Percentiles rank a stretch among this genome's conserved stretches.
phyloP scores from a whole-genome alignment of 2,888 invertebrate species.

The Copidosoma aretas region DNA sequence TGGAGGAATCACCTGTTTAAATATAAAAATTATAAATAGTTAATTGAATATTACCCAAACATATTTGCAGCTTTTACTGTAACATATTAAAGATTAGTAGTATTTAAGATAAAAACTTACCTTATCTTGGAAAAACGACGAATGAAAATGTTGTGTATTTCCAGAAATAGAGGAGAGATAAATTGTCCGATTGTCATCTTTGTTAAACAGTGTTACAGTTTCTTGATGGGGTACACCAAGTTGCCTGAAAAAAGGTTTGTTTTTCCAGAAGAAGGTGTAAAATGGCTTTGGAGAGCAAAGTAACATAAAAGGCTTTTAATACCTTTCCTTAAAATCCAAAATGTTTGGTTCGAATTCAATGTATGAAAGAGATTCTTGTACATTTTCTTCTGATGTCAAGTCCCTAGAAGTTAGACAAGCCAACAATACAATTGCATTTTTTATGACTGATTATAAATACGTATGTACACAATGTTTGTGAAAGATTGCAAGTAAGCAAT shows the following conservation, averaged over 20 bases:
- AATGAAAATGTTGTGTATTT: slow-evolving; percentile 93
- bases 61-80: not conserved
- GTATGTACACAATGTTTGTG: no score
- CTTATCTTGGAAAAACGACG: slow-evolving; percentile 96
- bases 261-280: no score
- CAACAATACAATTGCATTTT: not conserved
- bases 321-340: slow-evolving; percentile 77
- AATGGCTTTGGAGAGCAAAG: no score
- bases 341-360: slow-evolving; percentile 72
- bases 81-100: not conserved
- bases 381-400: slow-evolving; percentile 50
- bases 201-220: slow-evolving; percentile 86
- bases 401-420: slow-evolving; percentile 47
- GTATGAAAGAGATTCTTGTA: slow-evolving; percentile 61
- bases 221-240: slow-evolving; percentile 87
- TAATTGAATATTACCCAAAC: slow-evolving; percentile 1
- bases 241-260: slow-evolving; percentile 65
- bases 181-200: slow-evolving; percentile 83
- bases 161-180: slow-evolving; percentile 94
- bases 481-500: no score
- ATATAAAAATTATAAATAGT: not conserved
- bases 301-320: slow-evolving; percentile 19
- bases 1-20: slow-evolving; percentile 80
- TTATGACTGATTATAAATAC: no score
- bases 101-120: slow-evolving; percentile 64